A percentile compares a stretch with the other conserved stretches of the same genome.
Evolutionary conservation across 2,113 vertebrate species (phyloP).

Genomic region (Drymodes brunneopygia): DNA sequence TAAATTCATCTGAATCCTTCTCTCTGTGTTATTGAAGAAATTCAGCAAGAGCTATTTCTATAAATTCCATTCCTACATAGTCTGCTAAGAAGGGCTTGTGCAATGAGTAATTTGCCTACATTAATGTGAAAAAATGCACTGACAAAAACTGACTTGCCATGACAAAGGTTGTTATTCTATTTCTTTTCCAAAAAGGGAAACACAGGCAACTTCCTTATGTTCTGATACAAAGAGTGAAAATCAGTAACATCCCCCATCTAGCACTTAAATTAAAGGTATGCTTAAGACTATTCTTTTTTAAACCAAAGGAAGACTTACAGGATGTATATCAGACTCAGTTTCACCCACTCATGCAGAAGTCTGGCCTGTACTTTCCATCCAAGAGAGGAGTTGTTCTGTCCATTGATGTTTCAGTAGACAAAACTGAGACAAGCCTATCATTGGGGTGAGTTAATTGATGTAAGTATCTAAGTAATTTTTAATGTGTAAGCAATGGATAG

Average conservation of each 20-base stretch:
- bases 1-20: background rate
- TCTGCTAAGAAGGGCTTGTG: background rate
- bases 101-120: background rate
- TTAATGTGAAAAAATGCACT: background rate
- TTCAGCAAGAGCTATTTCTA: background rate
- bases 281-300: background rate
- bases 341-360: background rate
- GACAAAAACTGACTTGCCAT: background rate
- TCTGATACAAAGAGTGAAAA: background rate
- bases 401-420: background rate
- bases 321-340: background rate
- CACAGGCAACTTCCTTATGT: background rate
- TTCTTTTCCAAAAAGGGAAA: background rate
- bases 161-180: background rate
- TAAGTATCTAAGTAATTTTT: background rate
- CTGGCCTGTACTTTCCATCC: background rate
- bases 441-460: background rate
- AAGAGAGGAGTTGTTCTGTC: background rate
- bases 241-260: background rate
- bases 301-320: background rate
- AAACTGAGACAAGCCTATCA: background rate
- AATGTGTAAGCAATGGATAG: background rate
- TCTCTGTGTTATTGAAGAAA: background rate
- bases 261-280: background rate
- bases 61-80: background rate